Evolutionary conservation across 2,113 vertebrate genomes (phyloP), one percentile per base, ranked within the genome.

Genomic region (Hiodon tergisus): DNA sequence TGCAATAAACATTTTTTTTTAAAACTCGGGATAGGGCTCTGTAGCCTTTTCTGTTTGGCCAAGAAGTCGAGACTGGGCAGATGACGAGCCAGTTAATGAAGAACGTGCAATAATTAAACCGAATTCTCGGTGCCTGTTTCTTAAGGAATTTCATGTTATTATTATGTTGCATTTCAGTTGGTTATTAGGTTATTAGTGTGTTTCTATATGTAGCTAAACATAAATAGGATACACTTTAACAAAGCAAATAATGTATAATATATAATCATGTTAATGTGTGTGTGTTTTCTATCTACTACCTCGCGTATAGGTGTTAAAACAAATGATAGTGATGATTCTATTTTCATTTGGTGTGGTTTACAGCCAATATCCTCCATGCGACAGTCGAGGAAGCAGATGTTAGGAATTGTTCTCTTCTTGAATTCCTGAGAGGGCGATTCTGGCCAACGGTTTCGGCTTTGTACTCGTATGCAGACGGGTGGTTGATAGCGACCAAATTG

Each of bases 351-450:
- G 85, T 86, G 84, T 94, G 91, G 94, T 95, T 95, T 95, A 93
- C 89, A 89, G 88, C 84, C 90, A 83, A 88, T 89, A 95, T 96
- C 93, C 95, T 95, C 89, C 86, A 88, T 91, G 87, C 88, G 89
- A 94, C 89, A 89, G 93, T 92, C 84, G 92, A 96, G 96, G 96
- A 98, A 99, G 95, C 96, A 97, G 95, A 96, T 98, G 96, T 87
- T 89, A 86, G 90, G 93, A 94, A 93, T 95, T 91, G 92, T 93
- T 93, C 90, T 92, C 89, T 85, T 81, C 90, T 87, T 86, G 85
- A 87, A 94, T 94, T 95, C 94, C 94, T 93, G 88, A 84, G 92
- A 91, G 88, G 91, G 90, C 87, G 83, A 84, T 81, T 93, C 85
- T 93, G 88, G 91, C 92, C 92, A 91, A 92, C 81, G 80, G 87